These are phyloP conservation scores for Microplitis demolitor DNA, from an alignment of 1,140 invertebrate species.

Conservation along the genomic window DNA sequence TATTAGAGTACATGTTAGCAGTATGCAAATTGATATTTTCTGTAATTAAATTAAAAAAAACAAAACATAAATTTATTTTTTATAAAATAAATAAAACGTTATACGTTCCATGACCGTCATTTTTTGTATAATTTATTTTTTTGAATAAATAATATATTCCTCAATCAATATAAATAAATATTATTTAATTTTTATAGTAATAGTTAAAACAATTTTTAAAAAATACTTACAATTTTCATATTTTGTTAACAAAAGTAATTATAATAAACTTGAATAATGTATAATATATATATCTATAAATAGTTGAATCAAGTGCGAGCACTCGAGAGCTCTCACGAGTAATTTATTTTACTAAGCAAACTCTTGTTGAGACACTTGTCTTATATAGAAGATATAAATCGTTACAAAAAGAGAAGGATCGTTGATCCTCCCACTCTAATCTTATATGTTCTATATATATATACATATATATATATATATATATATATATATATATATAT, in stretches of 20 bases:
- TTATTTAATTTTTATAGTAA: no score
- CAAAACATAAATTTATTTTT: background rate
- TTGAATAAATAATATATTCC: no score
- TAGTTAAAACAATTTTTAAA: background rate
- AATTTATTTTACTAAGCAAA: background rate
- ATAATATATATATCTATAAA: no score
- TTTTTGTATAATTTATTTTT: background rate
- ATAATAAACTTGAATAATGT: background rate
- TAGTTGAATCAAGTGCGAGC: background rate
- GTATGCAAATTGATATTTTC: background rate
- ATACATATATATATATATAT: no score
- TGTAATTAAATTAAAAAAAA: background rate
- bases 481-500: no score
- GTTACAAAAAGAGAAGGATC: background rate
- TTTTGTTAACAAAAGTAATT: no score
- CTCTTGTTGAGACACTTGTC: slow-evolving; percentile 3
- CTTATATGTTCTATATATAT: background rate
- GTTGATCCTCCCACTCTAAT: slow-evolving; percentile 11
- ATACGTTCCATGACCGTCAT: background rate
- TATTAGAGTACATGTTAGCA: background rate
- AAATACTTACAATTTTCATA: no score
- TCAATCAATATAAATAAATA: no score
- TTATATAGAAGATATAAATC: slow-evolving; percentile 28
- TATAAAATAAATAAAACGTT: background rate
- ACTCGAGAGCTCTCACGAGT: background rate